These are phyloP conservation scores for Musca domestica DNA, from an alignment of 1,140 invertebrate species.

Conservation along the genomic window DNA sequence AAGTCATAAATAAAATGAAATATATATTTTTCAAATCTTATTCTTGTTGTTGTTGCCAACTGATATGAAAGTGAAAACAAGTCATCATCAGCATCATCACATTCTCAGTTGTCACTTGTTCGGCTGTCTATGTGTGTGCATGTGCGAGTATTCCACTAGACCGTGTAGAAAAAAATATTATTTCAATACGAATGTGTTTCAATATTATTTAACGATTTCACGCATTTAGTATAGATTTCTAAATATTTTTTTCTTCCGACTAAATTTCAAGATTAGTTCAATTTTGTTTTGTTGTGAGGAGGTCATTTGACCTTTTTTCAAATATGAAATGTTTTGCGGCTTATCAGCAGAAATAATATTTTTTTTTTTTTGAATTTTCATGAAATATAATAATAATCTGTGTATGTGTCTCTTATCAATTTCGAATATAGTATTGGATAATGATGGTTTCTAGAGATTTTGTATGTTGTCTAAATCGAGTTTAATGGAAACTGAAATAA, in stretches of 20 bases:
- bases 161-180: too few species aligned
- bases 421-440: too few species aligned
- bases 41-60: not conserved
- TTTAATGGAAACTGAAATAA: too few species aligned
- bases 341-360: too few species aligned
- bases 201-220: too few species aligned
- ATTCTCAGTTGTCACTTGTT: not conserved
- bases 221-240: not conserved
- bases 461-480: too few species aligned
- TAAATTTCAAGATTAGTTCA: slow-evolving; percentile 14
- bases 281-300: slow-evolving; percentile 8
- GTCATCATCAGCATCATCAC: not conserved
- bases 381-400: too few species aligned
- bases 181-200: not conserved
- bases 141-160: not conserved
- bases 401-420: too few species aligned
- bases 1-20: not conserved
- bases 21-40: not conserved
- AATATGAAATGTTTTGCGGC: slow-evolving; percentile 5
- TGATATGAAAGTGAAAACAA: slow-evolving; percentile 10
- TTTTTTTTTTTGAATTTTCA: too few species aligned
- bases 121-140: not conserved
- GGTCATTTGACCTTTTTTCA: slow-evolving; percentile 21
- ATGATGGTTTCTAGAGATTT: too few species aligned
- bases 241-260: slow-evolving; percentile 5